phyloP scores from a whole-genome alignment of 2,797 vertebrate genomes.

The Leptodactylus fallax region DNA sequence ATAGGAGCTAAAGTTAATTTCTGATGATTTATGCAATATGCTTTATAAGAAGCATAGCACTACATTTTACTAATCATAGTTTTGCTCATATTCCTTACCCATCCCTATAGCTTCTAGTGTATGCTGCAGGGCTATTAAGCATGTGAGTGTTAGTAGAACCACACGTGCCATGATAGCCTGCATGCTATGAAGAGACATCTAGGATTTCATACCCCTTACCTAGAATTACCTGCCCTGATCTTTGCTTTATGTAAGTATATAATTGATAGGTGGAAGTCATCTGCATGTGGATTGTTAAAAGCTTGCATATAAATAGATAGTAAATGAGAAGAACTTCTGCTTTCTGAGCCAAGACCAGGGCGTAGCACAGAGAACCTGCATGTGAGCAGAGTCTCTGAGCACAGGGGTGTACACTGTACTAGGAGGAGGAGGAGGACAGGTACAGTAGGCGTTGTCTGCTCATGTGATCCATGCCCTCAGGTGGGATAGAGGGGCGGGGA shows the following conservation, averaged over 20 bases:
- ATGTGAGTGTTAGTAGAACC: neutral
- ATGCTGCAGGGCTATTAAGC: neutral
- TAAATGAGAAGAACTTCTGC: conserved; percentile 9
- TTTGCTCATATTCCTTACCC: too few species aligned
- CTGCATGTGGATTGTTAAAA: neutral
- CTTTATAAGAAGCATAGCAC: too few species aligned
- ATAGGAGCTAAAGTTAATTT: too few species aligned
- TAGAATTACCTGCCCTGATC: neutral
- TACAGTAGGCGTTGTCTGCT: conserved; percentile 29
- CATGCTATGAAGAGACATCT: neutral
- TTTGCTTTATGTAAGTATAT: conserved; percentile 21
- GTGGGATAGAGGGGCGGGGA: neutral
- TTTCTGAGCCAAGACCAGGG: neutral
- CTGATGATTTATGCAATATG: too few species aligned
- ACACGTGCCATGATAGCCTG: neutral
- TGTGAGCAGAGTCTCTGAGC: neutral
- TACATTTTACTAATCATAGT: too few species aligned
- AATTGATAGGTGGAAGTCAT: conserved; percentile 33
- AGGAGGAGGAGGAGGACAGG: conserved; percentile 17
- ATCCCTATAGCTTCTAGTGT: neutral
- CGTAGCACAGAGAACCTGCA: neutral
- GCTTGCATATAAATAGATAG: neutral
- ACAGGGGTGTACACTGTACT: neutral
- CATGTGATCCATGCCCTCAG: conserved; percentile 24
- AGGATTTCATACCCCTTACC: neutral